These are phyloP conservation scores for Teleogryllus occipitalis DNA, from an alignment of 1,140 invertebrate species.

Conservation along the genomic window DNA sequence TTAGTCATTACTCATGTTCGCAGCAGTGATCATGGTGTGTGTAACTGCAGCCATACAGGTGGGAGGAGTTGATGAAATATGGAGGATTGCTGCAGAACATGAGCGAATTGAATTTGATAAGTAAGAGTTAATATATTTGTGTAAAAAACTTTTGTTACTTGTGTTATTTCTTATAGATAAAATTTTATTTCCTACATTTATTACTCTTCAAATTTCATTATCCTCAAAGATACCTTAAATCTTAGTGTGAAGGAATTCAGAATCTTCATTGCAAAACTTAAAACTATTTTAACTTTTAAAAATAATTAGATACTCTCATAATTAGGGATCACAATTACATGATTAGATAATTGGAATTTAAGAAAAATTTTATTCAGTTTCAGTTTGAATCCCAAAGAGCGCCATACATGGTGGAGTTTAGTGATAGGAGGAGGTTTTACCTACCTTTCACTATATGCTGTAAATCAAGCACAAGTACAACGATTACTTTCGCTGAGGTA, in stretches of 20 bases:
- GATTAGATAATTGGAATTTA: neutral
- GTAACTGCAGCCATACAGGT: constrained; percentile 54
- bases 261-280: too few relatives aligned
- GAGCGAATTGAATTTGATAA: constrained; percentile 59
- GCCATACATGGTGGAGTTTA: constrained; percentile 67
- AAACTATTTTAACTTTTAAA: too few relatives aligned
- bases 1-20: constrained; percentile 62
- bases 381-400: constrained; percentile 55
- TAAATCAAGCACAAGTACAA: constrained; percentile 84
- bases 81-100: constrained; percentile 52
- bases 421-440: constrained; percentile 63
- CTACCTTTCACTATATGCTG: constrained; percentile 66
- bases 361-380: constrained; percentile 37
- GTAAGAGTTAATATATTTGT: constrained; percentile 37
- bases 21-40: constrained; percentile 63
- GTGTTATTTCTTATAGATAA: too few relatives aligned
- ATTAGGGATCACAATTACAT: neutral
- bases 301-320: too few relatives aligned
- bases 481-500: constrained; percentile 67
- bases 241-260: too few relatives aligned
- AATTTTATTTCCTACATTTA: too few relatives aligned
- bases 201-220: too few relatives aligned
- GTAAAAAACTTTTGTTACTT: too few relatives aligned
- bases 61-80: constrained; percentile 56
- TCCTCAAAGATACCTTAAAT: too few relatives aligned